Evolutionary conservation across 2,888 invertebrate genomes (phyloP).

Genomic region (Patella caerulea): DNA sequence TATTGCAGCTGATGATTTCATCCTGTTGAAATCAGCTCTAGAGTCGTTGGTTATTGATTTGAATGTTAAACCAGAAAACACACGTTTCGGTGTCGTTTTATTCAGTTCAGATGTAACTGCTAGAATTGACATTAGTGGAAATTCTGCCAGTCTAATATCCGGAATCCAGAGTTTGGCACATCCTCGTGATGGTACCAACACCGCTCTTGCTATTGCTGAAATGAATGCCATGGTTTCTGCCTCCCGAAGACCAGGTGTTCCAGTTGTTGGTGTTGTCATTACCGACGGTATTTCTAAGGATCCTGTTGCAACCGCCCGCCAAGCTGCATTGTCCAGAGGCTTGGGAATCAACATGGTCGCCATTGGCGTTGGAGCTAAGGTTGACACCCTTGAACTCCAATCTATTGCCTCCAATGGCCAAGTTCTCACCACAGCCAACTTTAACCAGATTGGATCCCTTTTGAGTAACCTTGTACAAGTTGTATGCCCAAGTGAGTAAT

Average conservation of each 20-base stretch:
- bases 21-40: neutral
- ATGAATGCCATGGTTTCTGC: constrained; percentile 42
- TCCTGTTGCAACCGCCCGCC: constrained; percentile 59
- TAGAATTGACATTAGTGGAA: constrained; percentile 35
- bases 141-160: constrained; percentile 27
- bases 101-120: constrained; percentile 41
- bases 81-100: constrained; percentile 42
- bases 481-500: neutral
- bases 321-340: constrained; percentile 63
- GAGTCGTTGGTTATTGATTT: neutral
- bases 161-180: constrained; percentile 34
- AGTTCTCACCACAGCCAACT: constrained; percentile 38
- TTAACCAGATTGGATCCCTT: constrained; percentile 15
- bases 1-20: constrained; percentile 5
- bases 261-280: constrained; percentile 69
- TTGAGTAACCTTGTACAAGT: neutral
- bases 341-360: constrained; percentile 68
- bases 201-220: constrained; percentile 41
- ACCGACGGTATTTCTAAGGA: constrained; percentile 70
- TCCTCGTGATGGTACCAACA: constrained; percentile 42
- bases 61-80: neutral
- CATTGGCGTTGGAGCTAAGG: constrained; percentile 66
- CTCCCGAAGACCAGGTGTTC: constrained; percentile 51
- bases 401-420: constrained; percentile 43
- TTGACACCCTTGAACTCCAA: constrained; percentile 62